Percentiles rank a stretch among this genome's conserved stretches.
phyloP scores from a whole-genome alignment of 2,797 vertebrate species.

The Mormyrops boulengeri region DNA sequence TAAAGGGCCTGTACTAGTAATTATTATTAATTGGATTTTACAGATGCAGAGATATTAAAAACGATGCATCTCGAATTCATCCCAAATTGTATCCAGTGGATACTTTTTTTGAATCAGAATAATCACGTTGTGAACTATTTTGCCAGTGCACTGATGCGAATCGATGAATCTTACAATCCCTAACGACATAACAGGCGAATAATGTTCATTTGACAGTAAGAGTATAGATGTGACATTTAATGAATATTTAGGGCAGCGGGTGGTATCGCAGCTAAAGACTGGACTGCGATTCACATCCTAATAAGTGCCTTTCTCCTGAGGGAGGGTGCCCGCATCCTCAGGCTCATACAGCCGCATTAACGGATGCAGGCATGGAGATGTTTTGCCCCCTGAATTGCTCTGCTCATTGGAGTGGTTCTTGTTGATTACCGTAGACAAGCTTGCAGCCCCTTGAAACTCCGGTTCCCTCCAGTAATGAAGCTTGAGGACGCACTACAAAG shows the following conservation, averaged over 20 bases:
- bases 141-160: neutral
- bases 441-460: neutral
- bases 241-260: slow-evolving; percentile 5
- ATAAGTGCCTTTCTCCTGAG: neutral
- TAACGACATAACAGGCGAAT: neutral
- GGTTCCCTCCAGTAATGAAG: slow-evolving; percentile 46
- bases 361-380: neutral
- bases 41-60: neutral
- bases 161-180: neutral
- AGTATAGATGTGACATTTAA: neutral
- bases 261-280: neutral
- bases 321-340: neutral
- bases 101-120: neutral
- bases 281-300: neutral
- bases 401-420: slow-evolving; percentile 1
- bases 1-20: neutral
- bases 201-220: neutral
- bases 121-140: neutral
- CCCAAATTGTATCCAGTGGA: neutral
- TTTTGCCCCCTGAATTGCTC: slow-evolving; percentile 10
- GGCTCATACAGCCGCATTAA: neutral
- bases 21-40: neutral
- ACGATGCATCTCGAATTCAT: neutral
- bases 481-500: slow-evolving; percentile 40
- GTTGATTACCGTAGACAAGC: neutral